A percentile compares a stretch with the other conserved stretches of the same genome.
These are phyloP conservation scores for Eurosta solidaginis DNA, from an alignment of 1,140 invertebrate species.

Conservation along the genomic window DNA sequence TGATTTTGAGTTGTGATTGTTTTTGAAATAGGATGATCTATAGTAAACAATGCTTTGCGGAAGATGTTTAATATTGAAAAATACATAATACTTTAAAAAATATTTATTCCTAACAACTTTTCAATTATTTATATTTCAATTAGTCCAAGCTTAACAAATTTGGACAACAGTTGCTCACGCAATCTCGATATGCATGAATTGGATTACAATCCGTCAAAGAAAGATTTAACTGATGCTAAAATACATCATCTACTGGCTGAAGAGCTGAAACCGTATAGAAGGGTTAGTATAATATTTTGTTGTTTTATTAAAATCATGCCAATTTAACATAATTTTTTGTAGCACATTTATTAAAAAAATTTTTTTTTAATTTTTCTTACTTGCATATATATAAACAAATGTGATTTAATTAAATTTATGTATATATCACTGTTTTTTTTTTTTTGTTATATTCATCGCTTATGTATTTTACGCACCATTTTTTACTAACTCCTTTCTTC, in stretches of 20 bases:
- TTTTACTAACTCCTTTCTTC: too few relatives aligned
- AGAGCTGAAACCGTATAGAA: slow-evolving; percentile 85
- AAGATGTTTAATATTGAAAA: neutral
- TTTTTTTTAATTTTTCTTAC: neutral
- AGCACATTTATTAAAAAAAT: neutral
- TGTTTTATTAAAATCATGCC: neutral
- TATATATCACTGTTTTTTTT: too few relatives aligned
- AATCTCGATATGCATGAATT: slow-evolving; percentile 92
- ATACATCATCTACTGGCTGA: slow-evolving; percentile 92
- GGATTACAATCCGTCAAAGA: slow-evolving; percentile 89
- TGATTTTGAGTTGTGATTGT: too few relatives aligned
- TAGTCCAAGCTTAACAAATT: slow-evolving; percentile 78
- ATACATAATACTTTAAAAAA: neutral
- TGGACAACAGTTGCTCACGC: slow-evolving; percentile 76
- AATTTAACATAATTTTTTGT: neutral
- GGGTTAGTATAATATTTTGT: slow-evolving; percentile 69
- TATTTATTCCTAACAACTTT: neutral
- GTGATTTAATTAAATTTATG: too few relatives aligned
- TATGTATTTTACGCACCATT: too few relatives aligned
- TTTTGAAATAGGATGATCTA: neutral
- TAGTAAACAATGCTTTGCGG: neutral
- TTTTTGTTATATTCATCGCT: too few relatives aligned
- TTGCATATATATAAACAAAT: neutral
- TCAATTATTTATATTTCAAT: neutral
- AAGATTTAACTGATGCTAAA: slow-evolving; percentile 88